These are phyloP conservation scores for Micromussa lordhowensis DNA, from an alignment of 92 coral and sea anemone genomes.

Conservation along the genomic window DNA sequence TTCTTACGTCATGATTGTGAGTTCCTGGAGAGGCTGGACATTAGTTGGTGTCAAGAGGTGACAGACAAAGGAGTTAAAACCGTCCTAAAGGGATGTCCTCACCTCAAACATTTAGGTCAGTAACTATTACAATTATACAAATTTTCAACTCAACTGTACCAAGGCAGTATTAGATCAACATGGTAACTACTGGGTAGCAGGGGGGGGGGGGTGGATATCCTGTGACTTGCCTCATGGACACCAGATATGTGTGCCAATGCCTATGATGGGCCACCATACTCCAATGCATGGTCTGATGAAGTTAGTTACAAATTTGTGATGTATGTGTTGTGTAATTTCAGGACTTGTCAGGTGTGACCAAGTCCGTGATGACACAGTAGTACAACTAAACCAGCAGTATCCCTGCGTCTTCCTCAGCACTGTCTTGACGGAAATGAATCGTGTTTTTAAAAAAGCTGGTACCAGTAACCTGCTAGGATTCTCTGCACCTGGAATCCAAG, in stretches of 20 bases:
- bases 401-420: conserved; percentile 88
- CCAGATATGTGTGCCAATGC: too few species aligned
- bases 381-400: conserved; percentile 68
- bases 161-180: too few species aligned
- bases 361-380: conserved; percentile 71
- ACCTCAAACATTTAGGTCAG: conserved; percentile 86
- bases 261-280: too few species aligned
- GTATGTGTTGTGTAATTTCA: conserved; percentile 29
- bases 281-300: too few species aligned
- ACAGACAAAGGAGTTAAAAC: conserved; percentile 88
- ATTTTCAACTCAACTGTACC: neutral
- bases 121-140: neutral
- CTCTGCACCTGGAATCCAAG: too few species aligned
- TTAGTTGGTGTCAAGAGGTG: conserved; percentile 94
- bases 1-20: conserved; percentile 43
- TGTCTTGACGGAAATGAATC: conserved; percentile 87
- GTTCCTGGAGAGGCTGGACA: conserved; percentile 80
- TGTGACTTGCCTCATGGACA: too few species aligned
- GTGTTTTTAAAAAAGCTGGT: conserved; percentile 72
- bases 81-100: conserved; percentile 79
- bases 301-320: neutral
- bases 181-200: too few species aligned
- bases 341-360: conserved; percentile 93
- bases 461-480: neutral
- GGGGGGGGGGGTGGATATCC: too few species aligned